phyloP scores from a whole-genome alignment of 1,140 invertebrate species.

The Zaprionus inermis region DNA sequence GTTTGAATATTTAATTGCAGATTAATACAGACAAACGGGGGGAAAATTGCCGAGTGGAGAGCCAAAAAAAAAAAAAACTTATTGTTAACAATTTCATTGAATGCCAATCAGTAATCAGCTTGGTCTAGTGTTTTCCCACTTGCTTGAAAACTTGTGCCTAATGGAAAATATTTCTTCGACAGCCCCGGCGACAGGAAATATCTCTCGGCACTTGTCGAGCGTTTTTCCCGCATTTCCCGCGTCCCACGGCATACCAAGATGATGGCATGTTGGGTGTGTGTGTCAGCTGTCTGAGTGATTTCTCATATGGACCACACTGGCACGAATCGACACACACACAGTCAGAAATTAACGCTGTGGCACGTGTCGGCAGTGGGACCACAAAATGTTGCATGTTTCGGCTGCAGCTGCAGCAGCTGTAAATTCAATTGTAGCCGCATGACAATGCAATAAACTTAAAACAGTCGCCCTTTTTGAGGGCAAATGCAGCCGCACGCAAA shows the following conservation, averaged over 20 bases:
- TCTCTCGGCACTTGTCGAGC: conserved; percentile 48
- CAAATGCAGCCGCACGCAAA: conserved; percentile 67
- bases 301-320: conserved; percentile 34
- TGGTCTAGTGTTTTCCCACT: conserved; percentile 4
- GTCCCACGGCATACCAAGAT: too few relatives aligned
- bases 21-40: conserved; percentile 23
- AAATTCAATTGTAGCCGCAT: conserved; percentile 74
- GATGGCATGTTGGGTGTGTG: not conserved
- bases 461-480: conserved; percentile 37
- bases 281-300: conserved; percentile 32
- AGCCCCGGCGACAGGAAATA: conserved; percentile 55
- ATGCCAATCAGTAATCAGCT: conserved; percentile 48
- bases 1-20: conserved; percentile 35
- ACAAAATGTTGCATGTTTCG: conserved; percentile 74
- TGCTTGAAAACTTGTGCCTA: conserved; percentile 29
- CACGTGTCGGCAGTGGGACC: conserved; percentile 67
- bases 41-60: conserved; percentile 8
- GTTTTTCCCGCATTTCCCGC: not conserved
- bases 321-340: not conserved
- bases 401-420: conserved; percentile 38
- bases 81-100: conserved; percentile 50
- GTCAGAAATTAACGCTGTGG: conserved; percentile 33
- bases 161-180: conserved; percentile 34
- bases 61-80: not conserved
- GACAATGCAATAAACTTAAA: conserved; percentile 72